Percentiles rank a stretch among this genome's conserved stretches.
Evolutionary conservation across 2,888 invertebrate genomes (phyloP).

Genomic region (Craniophora ligustri): DNA sequence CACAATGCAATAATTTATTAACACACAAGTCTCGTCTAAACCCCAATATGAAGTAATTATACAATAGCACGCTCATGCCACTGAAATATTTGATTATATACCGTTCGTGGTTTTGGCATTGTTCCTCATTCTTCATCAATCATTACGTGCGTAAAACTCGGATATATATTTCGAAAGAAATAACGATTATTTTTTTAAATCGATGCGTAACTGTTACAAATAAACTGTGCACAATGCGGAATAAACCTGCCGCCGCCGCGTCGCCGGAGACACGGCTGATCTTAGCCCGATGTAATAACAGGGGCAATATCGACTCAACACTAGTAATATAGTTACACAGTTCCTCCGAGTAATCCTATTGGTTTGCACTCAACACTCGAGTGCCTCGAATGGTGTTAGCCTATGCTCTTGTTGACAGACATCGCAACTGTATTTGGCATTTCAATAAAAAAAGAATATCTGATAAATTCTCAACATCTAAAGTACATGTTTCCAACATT

Average conservation of each 20-base stretch:
- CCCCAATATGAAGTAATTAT: constrained; percentile 31
- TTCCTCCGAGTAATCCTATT: constrained; percentile 37
- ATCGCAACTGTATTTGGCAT: too few relatives aligned
- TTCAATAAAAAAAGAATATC: too few relatives aligned
- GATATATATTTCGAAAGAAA: constrained; percentile 29
- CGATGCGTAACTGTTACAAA: not conserved
- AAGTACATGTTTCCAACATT: too few relatives aligned
- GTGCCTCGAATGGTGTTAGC: constrained; percentile 20
- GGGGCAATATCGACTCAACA: constrained; percentile 38
- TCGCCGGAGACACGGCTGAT: constrained; percentile 44
- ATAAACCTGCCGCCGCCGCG: constrained; percentile 12
- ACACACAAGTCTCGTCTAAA: constrained; percentile 37
- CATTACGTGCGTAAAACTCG: constrained; percentile 35
- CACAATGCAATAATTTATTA: too few relatives aligned
- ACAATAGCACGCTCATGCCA: constrained; percentile 45
- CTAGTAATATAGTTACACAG: constrained; percentile 23
- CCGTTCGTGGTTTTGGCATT: constrained; percentile 33
- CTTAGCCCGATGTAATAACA: constrained; percentile 48
- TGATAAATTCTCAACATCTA: too few relatives aligned
- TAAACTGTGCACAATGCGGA: constrained; percentile 27
- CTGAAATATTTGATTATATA: constrained; percentile 44
- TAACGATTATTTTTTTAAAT: constrained; percentile 30
- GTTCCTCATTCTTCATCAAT: constrained; percentile 43
- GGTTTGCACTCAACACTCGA: constrained; percentile 22
- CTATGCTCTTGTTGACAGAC: constrained; percentile 18